phyloP scores from a whole-genome alignment of 1,140 invertebrate genomes.

The Lordiphosa collinella region DNA sequence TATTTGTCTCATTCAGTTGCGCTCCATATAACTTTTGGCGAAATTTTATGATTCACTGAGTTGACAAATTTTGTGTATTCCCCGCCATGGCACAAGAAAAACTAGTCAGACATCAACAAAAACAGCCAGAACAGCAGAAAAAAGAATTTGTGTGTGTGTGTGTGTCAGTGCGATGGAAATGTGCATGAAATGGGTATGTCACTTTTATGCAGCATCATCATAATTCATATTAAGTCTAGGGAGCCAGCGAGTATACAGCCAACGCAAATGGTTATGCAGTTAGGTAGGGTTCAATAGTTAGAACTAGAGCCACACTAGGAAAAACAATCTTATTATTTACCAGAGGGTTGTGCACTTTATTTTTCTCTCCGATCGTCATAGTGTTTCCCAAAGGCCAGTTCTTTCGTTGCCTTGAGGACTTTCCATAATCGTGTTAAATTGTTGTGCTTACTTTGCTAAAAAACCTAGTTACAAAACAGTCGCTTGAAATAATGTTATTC shows the following conservation, averaged over 20 bases:
- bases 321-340: too few species aligned
- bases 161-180: background rate
- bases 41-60: constrained; percentile 53
- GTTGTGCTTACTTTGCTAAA: too few species aligned
- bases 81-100: constrained; percentile 1
- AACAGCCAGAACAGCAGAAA: constrained; percentile 44
- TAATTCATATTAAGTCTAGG: constrained; percentile 50
- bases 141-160: constrained; percentile 2
- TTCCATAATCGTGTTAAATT: too few species aligned
- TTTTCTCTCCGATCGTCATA: too few species aligned
- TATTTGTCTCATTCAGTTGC: constrained; percentile 30
- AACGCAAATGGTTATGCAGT: constrained; percentile 30
- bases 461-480: too few species aligned
- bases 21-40: constrained; percentile 55
- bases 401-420: too few species aligned
- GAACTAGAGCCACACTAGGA: too few species aligned
- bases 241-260: constrained; percentile 19
- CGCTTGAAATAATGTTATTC: too few species aligned
- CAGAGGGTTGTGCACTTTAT: too few species aligned
- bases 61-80: constrained; percentile 51
- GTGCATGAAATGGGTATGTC: constrained; percentile 39
- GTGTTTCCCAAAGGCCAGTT: too few species aligned
- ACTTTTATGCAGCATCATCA: constrained; percentile 65
- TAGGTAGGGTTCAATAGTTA: too few species aligned
- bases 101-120: constrained; percentile 41